Percentiles rank a stretch among this genome's conserved stretches.
phyloP scores from a whole-genome alignment of 1,140 invertebrate genomes.

The Leptopilina boulardi region DNA sequence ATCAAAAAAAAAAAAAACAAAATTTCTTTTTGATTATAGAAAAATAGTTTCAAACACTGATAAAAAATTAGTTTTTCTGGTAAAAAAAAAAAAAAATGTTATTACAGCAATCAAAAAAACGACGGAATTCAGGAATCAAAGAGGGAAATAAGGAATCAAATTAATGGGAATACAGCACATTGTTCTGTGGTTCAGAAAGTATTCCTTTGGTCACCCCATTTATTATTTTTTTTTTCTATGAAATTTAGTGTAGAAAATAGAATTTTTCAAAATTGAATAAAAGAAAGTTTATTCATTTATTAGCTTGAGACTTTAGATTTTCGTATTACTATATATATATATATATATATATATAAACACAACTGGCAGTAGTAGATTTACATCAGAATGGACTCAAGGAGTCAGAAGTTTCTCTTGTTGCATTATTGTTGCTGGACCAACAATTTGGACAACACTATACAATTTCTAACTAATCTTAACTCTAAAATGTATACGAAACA shows the following conservation, averaged over 20 bases:
- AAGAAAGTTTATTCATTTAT: too few relatives aligned
- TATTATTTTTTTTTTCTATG: not conserved
- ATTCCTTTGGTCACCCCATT: conserved; percentile 26
- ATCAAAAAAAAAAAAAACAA: conserved; percentile 10
- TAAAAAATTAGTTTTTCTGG: too few relatives aligned
- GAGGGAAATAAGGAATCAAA: conserved; percentile 12
- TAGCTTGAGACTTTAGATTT: not conserved
- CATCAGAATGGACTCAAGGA: conserved; percentile 20
- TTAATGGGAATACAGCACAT: conserved; percentile 21
- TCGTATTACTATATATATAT: not conserved
- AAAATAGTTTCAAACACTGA: too few relatives aligned
- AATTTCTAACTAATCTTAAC: conserved; percentile 1
- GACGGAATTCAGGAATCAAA: conserved; percentile 17
- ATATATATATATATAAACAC: too few relatives aligned
- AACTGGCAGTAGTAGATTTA: conserved; percentile 2
- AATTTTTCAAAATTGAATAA: not conserved
- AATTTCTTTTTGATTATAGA: too few relatives aligned
- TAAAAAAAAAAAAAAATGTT: conserved; percentile 23
- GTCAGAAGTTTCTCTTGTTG: conserved; percentile 20
- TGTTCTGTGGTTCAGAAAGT: conserved; percentile 20
- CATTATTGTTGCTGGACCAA: conserved; percentile 10
- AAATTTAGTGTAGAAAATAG: not conserved
- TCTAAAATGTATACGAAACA: not conserved
- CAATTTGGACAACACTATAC: conserved; percentile 6
- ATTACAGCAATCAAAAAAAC: not conserved